Evolutionary conservation across 2,888 invertebrate species (phyloP).

Genomic region (Hoplodrina blanda): DNA sequence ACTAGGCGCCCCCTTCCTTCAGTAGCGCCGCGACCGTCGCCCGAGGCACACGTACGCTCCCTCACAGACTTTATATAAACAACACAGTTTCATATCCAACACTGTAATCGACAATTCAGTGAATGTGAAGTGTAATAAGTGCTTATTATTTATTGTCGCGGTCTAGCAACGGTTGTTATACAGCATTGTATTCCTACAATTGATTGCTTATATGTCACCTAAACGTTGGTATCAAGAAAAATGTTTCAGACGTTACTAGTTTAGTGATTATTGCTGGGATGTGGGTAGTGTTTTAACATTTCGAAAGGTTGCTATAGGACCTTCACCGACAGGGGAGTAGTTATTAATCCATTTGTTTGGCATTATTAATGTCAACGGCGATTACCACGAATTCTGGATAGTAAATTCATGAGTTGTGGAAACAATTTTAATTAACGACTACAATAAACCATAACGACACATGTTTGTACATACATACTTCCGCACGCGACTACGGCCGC

Average conservation of each 20-base stretch:
- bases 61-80: constrained; percentile 66
- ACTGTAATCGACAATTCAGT: constrained; percentile 57
- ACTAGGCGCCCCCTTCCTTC: constrained; percentile 66
- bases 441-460: constrained; percentile 26
- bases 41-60: constrained; percentile 64
- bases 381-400: constrained; percentile 21
- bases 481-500: no score
- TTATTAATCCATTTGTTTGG: constrained; percentile 28
- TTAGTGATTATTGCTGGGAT: constrained; percentile 44
- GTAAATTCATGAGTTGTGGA: constrained; percentile 25
- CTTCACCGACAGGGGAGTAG: constrained; percentile 3
- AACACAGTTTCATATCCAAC: constrained; percentile 63
- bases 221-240: constrained; percentile 55
- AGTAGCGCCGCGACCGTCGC: constrained; percentile 74
- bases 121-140: constrained; percentile 67
- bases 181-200: constrained; percentile 35
- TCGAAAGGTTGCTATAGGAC: constrained; percentile 25
- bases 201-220: constrained; percentile 50
- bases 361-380: constrained; percentile 42
- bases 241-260: constrained; percentile 51
- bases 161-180: constrained; percentile 42
- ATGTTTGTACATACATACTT: not conserved
- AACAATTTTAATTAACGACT: constrained; percentile 43
- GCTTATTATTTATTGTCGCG: constrained; percentile 32
- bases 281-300: constrained; percentile 47